These are phyloP conservation scores for Phylloscopus trochiloides DNA, from an alignment of 2,113 vertebrate species.

Conservation along the genomic window DNA sequence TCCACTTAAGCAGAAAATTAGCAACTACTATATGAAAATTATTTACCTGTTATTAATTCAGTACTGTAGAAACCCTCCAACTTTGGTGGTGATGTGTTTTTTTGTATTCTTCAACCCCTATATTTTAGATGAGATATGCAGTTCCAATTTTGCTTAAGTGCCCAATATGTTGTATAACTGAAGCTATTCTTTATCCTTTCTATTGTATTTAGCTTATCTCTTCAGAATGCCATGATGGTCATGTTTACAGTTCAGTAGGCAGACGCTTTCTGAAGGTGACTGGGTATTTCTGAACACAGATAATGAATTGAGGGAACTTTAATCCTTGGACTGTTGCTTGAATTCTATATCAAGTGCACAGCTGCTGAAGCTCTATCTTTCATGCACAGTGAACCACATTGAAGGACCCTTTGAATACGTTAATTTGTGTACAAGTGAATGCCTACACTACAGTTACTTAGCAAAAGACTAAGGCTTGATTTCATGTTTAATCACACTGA, in stretches of 20 bases:
- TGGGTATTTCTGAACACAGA: neutral
- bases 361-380: conserved; percentile 14
- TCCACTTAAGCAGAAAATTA: neutral
- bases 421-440: neutral
- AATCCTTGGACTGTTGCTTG: neutral
- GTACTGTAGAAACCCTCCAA: neutral
- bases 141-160: neutral
- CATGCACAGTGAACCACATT: neutral
- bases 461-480: neutral
- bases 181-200: neutral
- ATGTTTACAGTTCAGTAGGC: neutral
- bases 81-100: neutral
- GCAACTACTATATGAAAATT: neutral
- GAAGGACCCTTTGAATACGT: neutral
- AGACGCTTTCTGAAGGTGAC: neutral
- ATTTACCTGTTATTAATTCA: neutral
- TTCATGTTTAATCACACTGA: neutral
- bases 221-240: neutral
- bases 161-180: neutral
- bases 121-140: neutral
- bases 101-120: neutral
- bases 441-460: neutral
- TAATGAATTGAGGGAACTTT: neutral
- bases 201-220: conserved; percentile 7
- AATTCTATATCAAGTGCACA: neutral